These are phyloP conservation scores for Drosophila nigromelanica DNA, from an alignment of 1,140 invertebrate species.

Conservation along the genomic window DNA sequence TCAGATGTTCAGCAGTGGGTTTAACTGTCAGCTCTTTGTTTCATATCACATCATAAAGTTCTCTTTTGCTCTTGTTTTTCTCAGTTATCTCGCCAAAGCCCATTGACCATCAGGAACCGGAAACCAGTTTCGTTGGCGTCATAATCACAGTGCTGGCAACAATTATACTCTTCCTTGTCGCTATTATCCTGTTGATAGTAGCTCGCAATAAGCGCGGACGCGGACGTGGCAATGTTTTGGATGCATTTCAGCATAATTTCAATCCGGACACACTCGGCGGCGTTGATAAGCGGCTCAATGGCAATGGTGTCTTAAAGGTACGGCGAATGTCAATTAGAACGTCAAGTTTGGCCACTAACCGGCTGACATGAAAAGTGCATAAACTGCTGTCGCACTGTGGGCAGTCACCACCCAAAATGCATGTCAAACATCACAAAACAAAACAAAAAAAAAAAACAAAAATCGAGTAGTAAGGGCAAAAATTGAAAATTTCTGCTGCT, in stretches of 20 bases:
- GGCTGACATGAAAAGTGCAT: conserved; percentile 59
- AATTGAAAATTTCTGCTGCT: conserved; percentile 24
- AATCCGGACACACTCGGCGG: conserved; percentile 83
- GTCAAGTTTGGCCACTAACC: conserved; percentile 16
- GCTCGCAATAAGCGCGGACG: conserved; percentile 88
- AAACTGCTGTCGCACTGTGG: conserved; percentile 34
- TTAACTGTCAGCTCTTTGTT: conserved; percentile 16
- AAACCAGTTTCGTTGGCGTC: conserved; percentile 88
- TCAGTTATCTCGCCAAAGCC: conserved; percentile 82
- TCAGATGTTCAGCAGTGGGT: neutral
- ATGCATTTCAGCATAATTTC: conserved; percentile 83
- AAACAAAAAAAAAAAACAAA: conserved; percentile 33
- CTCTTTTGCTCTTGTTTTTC: conserved; percentile 20
- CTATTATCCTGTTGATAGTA: conserved; percentile 89
- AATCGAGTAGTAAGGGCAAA: conserved; percentile 14
- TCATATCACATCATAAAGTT: conserved; percentile 8
- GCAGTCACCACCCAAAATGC: conserved; percentile 58
- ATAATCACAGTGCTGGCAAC: conserved; percentile 91
- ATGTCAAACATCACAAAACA: conserved; percentile 52
- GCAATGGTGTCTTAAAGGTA: conserved; percentile 85
- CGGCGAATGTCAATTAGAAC: conserved; percentile 23
- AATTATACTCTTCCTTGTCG: conserved; percentile 88
- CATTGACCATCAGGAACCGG: conserved; percentile 85
- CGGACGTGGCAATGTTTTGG: conserved; percentile 84
- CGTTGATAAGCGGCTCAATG: conserved; percentile 84